phyloP scores from a whole-genome alignment of 2,888 invertebrate genomes.

The Acanthosepion esculentum region DNA sequence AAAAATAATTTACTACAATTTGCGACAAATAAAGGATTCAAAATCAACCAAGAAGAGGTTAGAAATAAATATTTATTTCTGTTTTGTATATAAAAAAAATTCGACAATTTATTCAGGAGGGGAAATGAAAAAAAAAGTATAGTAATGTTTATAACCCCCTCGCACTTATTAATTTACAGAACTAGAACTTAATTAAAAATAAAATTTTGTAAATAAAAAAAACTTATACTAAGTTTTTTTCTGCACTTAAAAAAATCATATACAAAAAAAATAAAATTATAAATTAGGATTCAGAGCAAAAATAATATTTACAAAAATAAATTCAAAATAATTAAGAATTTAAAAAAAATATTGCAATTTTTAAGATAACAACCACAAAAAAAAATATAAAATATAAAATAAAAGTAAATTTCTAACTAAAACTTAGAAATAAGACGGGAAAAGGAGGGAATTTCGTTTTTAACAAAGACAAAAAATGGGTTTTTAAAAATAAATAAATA shows the following conservation, averaged over 20 bases:
- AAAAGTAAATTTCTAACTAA: too few relatives aligned
- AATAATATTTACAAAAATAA: too few relatives aligned
- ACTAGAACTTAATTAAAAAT: not conserved
- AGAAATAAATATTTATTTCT: not conserved
- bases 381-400: too few relatives aligned
- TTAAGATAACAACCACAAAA: too few relatives aligned
- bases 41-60: not conserved
- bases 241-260: too few relatives aligned
- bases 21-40: not conserved
- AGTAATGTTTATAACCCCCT: not conserved
- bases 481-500: too few relatives aligned
- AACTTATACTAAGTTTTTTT: not conserved
- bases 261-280: too few relatives aligned
- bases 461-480: too few relatives aligned
- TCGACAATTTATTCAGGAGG: not conserved
- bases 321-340: too few relatives aligned
- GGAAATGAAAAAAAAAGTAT: not conserved
- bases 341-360: too few relatives aligned
- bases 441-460: not conserved
- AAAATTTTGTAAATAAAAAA: not conserved
- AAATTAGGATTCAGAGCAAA: too few relatives aligned
- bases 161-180: too few relatives aligned
- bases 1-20: not conserved
- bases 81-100: not conserved
- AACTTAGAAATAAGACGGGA: not conserved